Percentiles rank a stretch among this genome's conserved stretches.
These are phyloP conservation scores for Melanerpes aurifrons DNA, from an alignment of 2,113 vertebrate genomes.

Conservation along the genomic window DNA sequence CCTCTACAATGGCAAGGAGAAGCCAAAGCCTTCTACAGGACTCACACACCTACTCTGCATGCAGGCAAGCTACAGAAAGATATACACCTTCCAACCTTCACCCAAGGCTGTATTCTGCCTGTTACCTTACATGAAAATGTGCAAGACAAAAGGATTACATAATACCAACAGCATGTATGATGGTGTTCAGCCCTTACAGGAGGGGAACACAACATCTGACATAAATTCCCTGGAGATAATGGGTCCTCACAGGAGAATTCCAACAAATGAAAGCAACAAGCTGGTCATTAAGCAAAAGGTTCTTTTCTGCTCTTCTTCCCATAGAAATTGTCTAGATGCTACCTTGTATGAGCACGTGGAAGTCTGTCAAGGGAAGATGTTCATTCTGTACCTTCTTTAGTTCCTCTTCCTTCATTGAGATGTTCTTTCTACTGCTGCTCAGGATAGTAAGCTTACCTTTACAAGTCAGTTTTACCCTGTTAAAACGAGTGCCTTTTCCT, in stretches of 20 bases:
- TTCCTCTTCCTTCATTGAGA: background rate
- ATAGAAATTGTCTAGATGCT: background rate
- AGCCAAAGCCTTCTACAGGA: background rate
- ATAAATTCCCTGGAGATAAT: background rate
- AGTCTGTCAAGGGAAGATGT: background rate
- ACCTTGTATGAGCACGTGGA: background rate
- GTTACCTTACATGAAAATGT: fast-evolving
- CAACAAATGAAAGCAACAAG: background rate
- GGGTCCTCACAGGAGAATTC: background rate
- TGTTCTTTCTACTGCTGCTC: background rate
- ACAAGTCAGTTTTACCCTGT: background rate
- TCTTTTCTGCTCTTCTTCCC: background rate
- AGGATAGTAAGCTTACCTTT: background rate
- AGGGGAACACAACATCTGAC: background rate
- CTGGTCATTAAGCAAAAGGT: fast-evolving
- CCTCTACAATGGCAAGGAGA: background rate
- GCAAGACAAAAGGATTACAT: background rate
- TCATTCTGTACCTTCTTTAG: background rate
- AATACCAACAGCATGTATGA: background rate
- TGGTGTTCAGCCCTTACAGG: background rate
- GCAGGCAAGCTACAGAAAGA: background rate
- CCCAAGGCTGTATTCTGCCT: background rate
- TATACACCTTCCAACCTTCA: background rate
- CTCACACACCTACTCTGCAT: background rate
- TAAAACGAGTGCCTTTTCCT: background rate